Evolutionary conservation across 2,888 invertebrate species (phyloP), one percentile per base, ranked within the genome.

Genomic region (Chrysodeixis includens): DNA sequence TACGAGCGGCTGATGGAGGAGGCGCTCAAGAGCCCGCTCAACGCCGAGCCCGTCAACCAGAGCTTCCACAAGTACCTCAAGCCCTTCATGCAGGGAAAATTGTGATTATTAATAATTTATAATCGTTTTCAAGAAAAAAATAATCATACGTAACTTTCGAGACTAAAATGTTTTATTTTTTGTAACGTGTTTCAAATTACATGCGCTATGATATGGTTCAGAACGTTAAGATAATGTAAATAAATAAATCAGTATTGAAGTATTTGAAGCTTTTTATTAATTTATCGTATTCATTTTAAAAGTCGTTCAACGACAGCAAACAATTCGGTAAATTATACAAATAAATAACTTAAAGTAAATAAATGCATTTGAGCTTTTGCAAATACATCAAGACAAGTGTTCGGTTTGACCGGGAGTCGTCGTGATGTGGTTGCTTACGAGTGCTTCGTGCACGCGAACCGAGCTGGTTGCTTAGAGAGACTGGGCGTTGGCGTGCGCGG

Each of bases 21-120:
- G 82, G 98, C 98, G 0, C 94, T 97, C 88, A 97, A 97, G 90
- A 98, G 98, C 86, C 98, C 98, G 0, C 94, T 98, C 78, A 98
- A 98, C 91, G 95, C 96, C 30, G 96, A 97, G 75, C 97, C 97
- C 0, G 98, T 98, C 40, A 97, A 98, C 85, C 94, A 96, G 82
- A 97, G 97, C 61, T 97, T 97, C 90, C 95, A 97, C 74, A 95
- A 96, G 71, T 96, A 98, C 87, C 95, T 98, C 55, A 97, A 97
- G 81, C 98, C 98, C 0, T 96, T 98, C 76, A 95, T 98, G 90
- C 97, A 97, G 84, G 96, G 97, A 30, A 97, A 96, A 86, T 91
- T 97, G 81, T 97, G 94, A 95, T 61, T 30, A 18, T n/a, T 30
- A 55, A 18, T 9, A 54, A n/a, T 35, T 14, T 35, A 32, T 1